These are phyloP conservation scores for Brotula barbata DNA, from an alignment of 2,797 vertebrate species.

Conservation along the genomic window DNA sequence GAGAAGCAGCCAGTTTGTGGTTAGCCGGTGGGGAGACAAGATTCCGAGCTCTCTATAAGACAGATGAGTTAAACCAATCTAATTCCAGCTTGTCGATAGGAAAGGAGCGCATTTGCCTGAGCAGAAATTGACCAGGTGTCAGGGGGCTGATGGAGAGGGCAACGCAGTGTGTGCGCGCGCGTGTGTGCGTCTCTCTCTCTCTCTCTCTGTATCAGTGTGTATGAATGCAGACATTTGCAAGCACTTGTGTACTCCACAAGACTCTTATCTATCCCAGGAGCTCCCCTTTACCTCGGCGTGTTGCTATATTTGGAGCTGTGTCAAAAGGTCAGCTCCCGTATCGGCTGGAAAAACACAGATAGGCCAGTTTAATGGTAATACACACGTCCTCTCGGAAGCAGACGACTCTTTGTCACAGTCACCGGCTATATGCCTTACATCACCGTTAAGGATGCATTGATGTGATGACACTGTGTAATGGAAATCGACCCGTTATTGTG, in stretches of 20 bases:
- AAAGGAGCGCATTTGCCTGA: conserved; percentile 55
- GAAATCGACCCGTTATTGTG: conserved; percentile 26
- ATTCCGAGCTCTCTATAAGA: conserved; percentile 55
- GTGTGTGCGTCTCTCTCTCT: conserved; percentile 4
- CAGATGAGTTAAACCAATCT: conserved; percentile 65
- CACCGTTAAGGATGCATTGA: conserved; percentile 24
- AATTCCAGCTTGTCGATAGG: conserved; percentile 67
- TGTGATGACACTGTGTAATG: conserved; percentile 8
- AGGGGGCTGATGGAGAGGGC: conserved; percentile 58
- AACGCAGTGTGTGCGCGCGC: conserved; percentile 10
- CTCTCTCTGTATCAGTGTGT: background rate
- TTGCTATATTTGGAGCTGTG: conserved; percentile 72
- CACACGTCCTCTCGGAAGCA: conserved; percentile 38
- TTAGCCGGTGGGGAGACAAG: conserved; percentile 24
- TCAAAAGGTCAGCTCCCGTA: conserved; percentile 73
- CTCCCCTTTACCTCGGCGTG: conserved; percentile 55
- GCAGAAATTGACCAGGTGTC: conserved; percentile 69
- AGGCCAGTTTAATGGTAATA: conserved; percentile 47
- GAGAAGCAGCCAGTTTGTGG: conserved; percentile 25
- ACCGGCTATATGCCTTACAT: conserved; percentile 47
- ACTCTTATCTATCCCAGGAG: conserved; percentile 55
- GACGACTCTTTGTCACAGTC: conserved; percentile 42
- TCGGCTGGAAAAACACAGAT: conserved; percentile 48
- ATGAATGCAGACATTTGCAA: conserved; percentile 13
- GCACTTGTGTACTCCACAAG: conserved; percentile 29